A percentile compares a stretch with the other conserved stretches of the same genome.
These are phyloP conservation scores for Cassiopea andromeda DNA, from an alignment of 30 jellyfish, hydroid and myxozoan genomes.

Conservation along the genomic window DNA sequence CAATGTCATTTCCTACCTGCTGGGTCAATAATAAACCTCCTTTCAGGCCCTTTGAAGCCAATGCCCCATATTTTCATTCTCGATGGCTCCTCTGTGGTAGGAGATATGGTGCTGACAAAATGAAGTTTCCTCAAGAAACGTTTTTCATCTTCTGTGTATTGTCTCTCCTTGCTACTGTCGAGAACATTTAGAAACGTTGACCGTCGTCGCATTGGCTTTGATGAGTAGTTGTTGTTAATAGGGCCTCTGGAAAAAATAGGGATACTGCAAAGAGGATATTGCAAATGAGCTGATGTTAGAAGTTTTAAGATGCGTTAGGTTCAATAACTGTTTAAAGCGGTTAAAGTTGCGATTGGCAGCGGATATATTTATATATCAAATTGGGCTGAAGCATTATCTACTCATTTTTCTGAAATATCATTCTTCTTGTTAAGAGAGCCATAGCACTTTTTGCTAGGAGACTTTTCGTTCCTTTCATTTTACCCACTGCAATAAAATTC, in stretches of 20 bases:
- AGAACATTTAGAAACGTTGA: conserved; percentile 63
- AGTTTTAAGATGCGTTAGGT: no score
- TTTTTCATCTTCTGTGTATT: conserved; percentile 79
- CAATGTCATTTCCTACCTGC: conserved; percentile 13
- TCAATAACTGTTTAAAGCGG: no score
- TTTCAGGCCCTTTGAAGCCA: conserved; percentile 46
- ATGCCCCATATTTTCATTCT: conserved; percentile 68
- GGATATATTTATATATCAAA: no score
- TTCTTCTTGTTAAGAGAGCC: no score
- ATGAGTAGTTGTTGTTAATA: conserved; percentile 15
- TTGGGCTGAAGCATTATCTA: no score
- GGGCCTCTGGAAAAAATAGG: not conserved
- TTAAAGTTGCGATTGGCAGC: no score
- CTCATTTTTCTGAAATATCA: no score
- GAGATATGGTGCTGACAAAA: conserved; percentile 67
- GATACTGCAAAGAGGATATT: not conserved
- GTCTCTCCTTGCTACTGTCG: conserved; percentile 64
- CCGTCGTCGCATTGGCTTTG: conserved; percentile 75
- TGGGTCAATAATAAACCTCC: conserved; percentile 56
- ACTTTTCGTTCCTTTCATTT: no score
- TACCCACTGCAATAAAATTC: no score
- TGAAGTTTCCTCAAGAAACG: conserved; percentile 70
- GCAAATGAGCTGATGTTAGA: no score
- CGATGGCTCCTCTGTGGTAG: conserved; percentile 63
- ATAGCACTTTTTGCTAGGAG: no score